phyloP scores from a whole-genome alignment of 2,113 vertebrate genomes.

The pig (Sus scrofa) region T2T-Sscrofa CM000820.6:69322001-69322500 shows the following conservation, averaged over 20 bases:
- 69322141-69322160: background rate
- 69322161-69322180: background rate
- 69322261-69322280: background rate
- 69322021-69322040: background rate
- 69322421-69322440: background rate
- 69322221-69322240: background rate
- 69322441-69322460: background rate
- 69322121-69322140: background rate
- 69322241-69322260: background rate
- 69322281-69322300: background rate
- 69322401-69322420: background rate
- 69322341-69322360: background rate
- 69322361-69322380: background rate
- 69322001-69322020: background rate
- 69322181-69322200: background rate
- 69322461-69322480: slow-evolving; percentile 19
- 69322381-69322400: background rate
- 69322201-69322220: background rate
- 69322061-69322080: background rate
- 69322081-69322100: background rate
- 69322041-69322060: background rate
- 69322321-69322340: background rate
- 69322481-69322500: background rate
- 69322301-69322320: background rate
- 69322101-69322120: background rate